A percentile compares a stretch with the other conserved stretches of the same genome.
phyloP scores from a whole-genome alignment of 2,113 vertebrate species.

The Baryphthengus martii region DNA sequence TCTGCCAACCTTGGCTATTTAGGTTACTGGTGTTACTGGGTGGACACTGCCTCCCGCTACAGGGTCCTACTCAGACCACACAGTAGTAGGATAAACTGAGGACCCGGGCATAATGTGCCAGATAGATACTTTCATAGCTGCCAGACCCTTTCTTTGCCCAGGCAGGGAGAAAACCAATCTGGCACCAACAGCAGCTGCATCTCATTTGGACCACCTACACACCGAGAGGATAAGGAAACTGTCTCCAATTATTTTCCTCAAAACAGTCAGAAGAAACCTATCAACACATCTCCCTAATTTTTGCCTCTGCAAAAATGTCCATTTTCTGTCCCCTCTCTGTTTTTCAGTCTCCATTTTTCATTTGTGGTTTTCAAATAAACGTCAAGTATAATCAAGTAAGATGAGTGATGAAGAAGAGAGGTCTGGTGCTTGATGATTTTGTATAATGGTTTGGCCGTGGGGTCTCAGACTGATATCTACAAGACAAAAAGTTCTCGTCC shows the following conservation, averaged over 20 bases:
- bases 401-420: background rate
- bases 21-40: background rate
- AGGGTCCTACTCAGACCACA: fast-evolving
- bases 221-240: background rate
- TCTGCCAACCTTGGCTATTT: background rate
- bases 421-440: background rate
- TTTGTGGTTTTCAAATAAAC: background rate
- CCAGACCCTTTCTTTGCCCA: background rate
- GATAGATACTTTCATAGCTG: background rate
- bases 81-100: background rate
- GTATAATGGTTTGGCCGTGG: background rate
- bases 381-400: background rate
- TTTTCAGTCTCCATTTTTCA: background rate
- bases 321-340: background rate
- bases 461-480: background rate
- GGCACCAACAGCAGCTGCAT: background rate
- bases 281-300: background rate
- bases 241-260: background rate
- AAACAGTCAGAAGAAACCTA: background rate
- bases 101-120: background rate
- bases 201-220: background rate
- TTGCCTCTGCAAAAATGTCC: background rate
- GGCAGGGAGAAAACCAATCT: background rate
- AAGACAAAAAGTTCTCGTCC: background rate
- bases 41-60: background rate